Evolutionary conservation across 2,888 invertebrate species (phyloP).

Genomic region (Stenodera caucasica): DNA sequence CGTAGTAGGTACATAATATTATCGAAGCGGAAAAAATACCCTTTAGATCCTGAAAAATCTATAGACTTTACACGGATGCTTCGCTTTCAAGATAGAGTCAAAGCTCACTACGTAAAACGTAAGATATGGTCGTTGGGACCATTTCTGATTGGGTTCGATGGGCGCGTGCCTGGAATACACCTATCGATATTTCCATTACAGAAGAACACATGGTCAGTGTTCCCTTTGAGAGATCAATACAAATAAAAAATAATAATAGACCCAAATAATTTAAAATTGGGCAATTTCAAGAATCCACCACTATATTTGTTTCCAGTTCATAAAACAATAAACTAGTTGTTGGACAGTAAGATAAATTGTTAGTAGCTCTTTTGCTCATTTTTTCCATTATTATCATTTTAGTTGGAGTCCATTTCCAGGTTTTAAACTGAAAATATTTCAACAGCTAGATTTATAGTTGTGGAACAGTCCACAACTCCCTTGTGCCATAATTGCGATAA

Average conservation of each 20-base stretch:
- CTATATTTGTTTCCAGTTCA: not conserved
- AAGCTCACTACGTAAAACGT: not conserved
- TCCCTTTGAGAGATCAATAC: not conserved
- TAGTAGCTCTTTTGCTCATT: not conserved
- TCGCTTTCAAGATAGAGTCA: not conserved
- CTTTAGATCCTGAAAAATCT: not conserved
- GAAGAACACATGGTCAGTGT: not conserved
- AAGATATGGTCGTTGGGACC: not conserved
- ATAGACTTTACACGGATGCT: not conserved
- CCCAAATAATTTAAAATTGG: not conserved
- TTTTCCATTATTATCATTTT: not conserved
- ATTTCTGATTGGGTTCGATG: not conserved
- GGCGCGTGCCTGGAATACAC: not conserved
- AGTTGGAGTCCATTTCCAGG: not conserved
- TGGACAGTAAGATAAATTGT: conserved; percentile 2
- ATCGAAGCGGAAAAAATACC: not conserved
- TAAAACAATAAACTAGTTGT: not conserved
- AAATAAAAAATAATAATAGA: not conserved
- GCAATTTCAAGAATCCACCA: not conserved
- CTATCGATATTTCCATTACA: not conserved
- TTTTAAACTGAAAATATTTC: not conserved
- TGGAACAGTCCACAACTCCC: not conserved
- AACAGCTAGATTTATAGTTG: not conserved
- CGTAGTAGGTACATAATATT: not conserved
- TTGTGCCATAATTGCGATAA: not conserved